phyloP scores from a whole-genome alignment of 35 echinoderm and acorn worm species.

The Strongylocentrotus purpuratus region DNA sequence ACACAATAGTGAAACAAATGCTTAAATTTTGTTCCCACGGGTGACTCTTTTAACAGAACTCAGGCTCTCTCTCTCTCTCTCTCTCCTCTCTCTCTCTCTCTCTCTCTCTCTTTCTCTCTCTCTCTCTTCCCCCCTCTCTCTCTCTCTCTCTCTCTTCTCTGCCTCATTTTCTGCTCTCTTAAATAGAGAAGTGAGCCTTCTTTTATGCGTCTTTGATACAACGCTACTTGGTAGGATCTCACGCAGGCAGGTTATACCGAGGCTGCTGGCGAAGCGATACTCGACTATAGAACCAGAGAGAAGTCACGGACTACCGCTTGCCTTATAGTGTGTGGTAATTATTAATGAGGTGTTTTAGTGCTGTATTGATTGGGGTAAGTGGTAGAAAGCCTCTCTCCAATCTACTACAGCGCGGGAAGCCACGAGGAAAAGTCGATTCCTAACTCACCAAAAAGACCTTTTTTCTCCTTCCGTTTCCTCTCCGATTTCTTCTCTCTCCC shows the following conservation, averaged over 20 bases:
- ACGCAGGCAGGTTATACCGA: not conserved
- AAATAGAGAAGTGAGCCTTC: not conserved
- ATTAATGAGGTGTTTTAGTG: constrained; percentile 58
- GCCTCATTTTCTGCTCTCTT: not conserved
- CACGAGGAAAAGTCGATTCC: constrained; percentile 40
- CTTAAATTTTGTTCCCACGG: not conserved
- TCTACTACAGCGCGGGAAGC: constrained; percentile 50
- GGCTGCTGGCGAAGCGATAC: not conserved
- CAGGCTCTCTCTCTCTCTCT: not conserved
- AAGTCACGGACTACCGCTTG: constrained; percentile 44
- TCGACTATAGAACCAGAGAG: constrained; percentile 23
- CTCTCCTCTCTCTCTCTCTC: no score
- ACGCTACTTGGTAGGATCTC: not conserved
- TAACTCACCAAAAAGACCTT: constrained; percentile 38
- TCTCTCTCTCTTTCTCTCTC: no score
- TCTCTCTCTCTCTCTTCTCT: no score
- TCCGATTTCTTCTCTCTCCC: constrained; percentile 28
- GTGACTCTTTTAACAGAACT: not conserved
- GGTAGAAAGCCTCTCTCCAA: constrained; percentile 26
- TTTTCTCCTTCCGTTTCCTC: constrained; percentile 41
- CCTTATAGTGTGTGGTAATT: constrained; percentile 45
- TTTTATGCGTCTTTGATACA: not conserved
- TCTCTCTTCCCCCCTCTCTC: no score
- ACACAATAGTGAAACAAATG: not conserved
- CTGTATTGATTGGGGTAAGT: constrained; percentile 33